Percentiles rank a stretch among this genome's conserved stretches.
These are phyloP conservation scores for Dryobotodes eremita DNA, from an alignment of 2,888 invertebrate genomes.

Conservation along the genomic window DNA sequence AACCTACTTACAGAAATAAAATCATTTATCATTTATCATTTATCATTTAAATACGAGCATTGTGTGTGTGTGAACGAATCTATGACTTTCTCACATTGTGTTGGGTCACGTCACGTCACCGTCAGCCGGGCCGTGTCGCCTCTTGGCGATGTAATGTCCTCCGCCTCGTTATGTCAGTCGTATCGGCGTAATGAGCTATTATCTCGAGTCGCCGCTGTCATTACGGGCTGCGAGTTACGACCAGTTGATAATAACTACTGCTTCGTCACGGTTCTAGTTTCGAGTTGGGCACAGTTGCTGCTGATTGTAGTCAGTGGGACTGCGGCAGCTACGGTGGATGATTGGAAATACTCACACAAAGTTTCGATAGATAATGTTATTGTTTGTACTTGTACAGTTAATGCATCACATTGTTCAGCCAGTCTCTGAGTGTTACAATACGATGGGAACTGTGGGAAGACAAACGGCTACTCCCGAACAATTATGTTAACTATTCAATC, in stretches of 20 bases:
- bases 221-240: neutral
- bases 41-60: conserved; percentile 33
- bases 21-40: too few species aligned
- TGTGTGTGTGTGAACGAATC: conserved; percentile 53
- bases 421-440: neutral
- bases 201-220: conserved; percentile 23
- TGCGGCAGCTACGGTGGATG: neutral
- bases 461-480: neutral
- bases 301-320: neutral
- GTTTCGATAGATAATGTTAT: neutral
- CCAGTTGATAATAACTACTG: conserved; percentile 8
- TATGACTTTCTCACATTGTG: conserved; percentile 55
- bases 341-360: neutral
- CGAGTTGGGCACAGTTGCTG: neutral
- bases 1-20: too few species aligned
- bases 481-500: neutral
- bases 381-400: neutral
- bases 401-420: neutral
- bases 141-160: conserved; percentile 37
- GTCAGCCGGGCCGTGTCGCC: neutral
- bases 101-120: conserved; percentile 40
- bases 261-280: conserved; percentile 24
- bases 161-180: conserved; percentile 43
- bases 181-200: conserved; percentile 19
- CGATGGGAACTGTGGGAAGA: neutral